Evolutionary conservation across 2,888 invertebrate genomes (phyloP).

Genomic region (Erpobdella octoculata): DNA sequence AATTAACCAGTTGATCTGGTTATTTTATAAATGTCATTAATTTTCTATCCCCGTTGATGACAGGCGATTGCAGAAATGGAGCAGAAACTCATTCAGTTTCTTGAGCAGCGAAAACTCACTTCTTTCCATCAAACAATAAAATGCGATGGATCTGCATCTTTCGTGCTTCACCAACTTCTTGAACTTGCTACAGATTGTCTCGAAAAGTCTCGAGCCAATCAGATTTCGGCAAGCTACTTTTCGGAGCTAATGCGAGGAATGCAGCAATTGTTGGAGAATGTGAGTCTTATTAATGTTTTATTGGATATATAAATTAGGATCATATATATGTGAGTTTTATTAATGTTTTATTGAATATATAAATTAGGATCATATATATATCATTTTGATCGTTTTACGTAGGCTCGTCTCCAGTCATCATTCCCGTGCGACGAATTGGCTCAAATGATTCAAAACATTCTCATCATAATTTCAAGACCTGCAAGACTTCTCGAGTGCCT

Average conservation of each 20-base stretch:
- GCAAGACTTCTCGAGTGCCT: constrained; percentile 90
- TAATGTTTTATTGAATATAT: background rate
- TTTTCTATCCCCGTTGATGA: background rate
- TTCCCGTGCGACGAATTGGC: constrained; percentile 57
- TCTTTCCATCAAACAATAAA: background rate
- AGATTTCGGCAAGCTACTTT: constrained; percentile 90
- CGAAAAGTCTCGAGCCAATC: constrained; percentile 85
- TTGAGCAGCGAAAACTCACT: constrained; percentile 47
- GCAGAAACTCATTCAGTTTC: constrained; percentile 71
- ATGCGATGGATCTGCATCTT: constrained; percentile 41
- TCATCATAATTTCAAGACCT: constrained; percentile 89
- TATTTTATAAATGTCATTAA: background rate
- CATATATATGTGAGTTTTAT: background rate
- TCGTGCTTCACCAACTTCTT: constrained; percentile 69
- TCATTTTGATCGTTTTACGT: no score
- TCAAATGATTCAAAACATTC: constrained; percentile 78
- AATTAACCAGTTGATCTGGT: background rate
- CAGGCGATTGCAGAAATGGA: constrained; percentile 95
- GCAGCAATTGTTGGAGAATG: constrained; percentile 83
- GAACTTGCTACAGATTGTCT: constrained; percentile 94
- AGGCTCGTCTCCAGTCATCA: constrained; percentile 6
- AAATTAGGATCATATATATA: background rate
- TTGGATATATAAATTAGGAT: background rate
- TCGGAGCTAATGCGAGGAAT: constrained; percentile 95
- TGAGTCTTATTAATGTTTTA: constrained; percentile 48